These are phyloP conservation scores for Lethenteron camtschaticum DNA, from an alignment of 2,113 vertebrate genomes.

Conservation along the genomic window DNA sequence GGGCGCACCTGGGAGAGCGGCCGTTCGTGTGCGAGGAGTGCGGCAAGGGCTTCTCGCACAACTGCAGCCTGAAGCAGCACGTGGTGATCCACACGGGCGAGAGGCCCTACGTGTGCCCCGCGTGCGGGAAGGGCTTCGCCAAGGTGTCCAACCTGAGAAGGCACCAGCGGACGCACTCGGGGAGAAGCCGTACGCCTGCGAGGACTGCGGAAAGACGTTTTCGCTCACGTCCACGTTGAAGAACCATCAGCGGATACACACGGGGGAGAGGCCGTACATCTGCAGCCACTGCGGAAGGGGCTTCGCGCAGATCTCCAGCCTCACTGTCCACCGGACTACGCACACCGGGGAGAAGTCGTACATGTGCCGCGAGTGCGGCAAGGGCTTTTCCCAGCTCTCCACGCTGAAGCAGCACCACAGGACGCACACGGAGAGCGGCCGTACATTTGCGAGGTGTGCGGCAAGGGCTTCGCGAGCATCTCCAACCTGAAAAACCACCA, in stretches of 20 bases:
- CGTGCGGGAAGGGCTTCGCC: not conserved
- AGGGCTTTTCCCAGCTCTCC: not conserved
- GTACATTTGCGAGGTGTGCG: slow-evolving; percentile 1
- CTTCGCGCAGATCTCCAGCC: not conserved
- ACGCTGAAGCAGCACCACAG: not conserved
- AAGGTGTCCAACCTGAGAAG: not conserved
- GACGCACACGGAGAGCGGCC: not conserved
- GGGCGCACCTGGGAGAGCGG: slow-evolving; percentile 1
- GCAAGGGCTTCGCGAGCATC: not conserved
- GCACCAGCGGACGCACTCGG: not conserved
- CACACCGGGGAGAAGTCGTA: not conserved
- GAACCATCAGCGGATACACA: not conserved
- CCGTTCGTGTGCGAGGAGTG: not conserved
- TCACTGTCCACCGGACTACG: too few relatives aligned
- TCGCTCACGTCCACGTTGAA: slow-evolving; percentile 1
- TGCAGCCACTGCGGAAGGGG: slow-evolving; percentile 1
- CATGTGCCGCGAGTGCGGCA: not conserved
- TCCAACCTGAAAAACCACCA: too few relatives aligned
- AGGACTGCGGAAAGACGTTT: not conserved
- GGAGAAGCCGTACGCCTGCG: not conserved
- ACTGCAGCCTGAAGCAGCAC: not conserved
- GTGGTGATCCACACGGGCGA: slow-evolving; percentile 1
- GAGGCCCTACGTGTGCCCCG: slow-evolving; percentile 1
- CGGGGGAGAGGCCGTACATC: slow-evolving; percentile 5
- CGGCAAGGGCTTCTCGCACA: not conserved